Conservation (phyloP, 2,113 vertebrate species). For the Uropsilus gracilis region DNA sequence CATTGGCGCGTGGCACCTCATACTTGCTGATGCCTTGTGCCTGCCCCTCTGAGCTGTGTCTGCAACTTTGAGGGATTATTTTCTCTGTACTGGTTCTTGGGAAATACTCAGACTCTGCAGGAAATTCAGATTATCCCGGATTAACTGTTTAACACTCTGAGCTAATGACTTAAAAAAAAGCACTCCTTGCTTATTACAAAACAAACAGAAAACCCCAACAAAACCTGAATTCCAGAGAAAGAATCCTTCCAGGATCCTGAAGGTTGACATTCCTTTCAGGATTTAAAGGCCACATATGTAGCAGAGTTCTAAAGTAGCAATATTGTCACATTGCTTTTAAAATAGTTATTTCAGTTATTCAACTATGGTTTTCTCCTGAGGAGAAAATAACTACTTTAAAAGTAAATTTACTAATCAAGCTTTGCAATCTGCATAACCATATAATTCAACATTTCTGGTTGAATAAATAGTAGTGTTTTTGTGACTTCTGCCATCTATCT, state of each 20-base stretch:
- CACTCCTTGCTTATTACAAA: neutral
- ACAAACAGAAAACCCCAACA: no score
- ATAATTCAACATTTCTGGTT: neutral
- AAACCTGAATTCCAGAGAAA: neutral
- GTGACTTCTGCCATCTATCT: neutral
- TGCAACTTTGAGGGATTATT: slow-evolving; percentile 5
- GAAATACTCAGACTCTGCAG: slow-evolving; percentile 4
- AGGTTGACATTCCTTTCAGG: neutral
- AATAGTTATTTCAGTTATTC: neutral
- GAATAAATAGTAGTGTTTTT: neutral
- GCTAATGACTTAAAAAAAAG: neutral
- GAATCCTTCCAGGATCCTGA: neutral
- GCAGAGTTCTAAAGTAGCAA: neutral
- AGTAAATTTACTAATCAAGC: neutral
- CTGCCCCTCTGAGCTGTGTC: neutral
- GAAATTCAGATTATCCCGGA: slow-evolving; percentile 42
- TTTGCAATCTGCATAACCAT: neutral
- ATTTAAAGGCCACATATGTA: neutral
- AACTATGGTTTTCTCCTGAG: neutral
- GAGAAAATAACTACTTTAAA: neutral
- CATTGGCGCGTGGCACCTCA: accelerated
- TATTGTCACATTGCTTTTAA: neutral
- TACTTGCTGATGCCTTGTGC: neutral
- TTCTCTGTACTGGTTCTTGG: slow-evolving; percentile 32
- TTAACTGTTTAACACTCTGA: neutral